Conservation (phyloP, 2,797 vertebrate species). For the Acestrorhynchus altus region DNA sequence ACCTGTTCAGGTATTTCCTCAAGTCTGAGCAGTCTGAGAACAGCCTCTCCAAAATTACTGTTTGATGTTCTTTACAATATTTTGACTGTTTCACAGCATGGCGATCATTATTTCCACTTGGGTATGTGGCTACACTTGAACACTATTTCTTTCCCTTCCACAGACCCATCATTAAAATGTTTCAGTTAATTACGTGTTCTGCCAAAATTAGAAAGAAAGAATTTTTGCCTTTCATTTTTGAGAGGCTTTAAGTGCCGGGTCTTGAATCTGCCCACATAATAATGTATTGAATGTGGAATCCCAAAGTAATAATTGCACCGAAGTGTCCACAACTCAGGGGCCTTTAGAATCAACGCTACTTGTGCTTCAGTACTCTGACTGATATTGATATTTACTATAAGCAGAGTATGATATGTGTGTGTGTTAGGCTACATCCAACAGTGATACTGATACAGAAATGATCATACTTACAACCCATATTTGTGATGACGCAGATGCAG, state of each 20-base stretch:
- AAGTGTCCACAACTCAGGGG: slow-evolving; percentile 43
- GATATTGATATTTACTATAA: slow-evolving; percentile 31
- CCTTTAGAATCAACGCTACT: slow-evolving; percentile 49
- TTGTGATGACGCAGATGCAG: slow-evolving; percentile 31
- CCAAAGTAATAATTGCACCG: slow-evolving; percentile 56
- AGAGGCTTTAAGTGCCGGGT: slow-evolving; percentile 50
- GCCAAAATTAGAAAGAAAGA: slow-evolving; percentile 57
- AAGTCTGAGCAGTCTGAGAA: slow-evolving; percentile 60
- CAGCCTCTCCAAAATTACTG: slow-evolving; percentile 61
- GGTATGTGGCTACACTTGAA: slow-evolving; percentile 52
- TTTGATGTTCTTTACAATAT: slow-evolving; percentile 65
- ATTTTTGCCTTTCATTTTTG: slow-evolving; percentile 60
- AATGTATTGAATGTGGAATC: slow-evolving; percentile 56
- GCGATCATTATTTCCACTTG: slow-evolving; percentile 56
- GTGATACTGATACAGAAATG: slow-evolving; percentile 37
- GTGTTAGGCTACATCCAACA: slow-evolving; percentile 35
- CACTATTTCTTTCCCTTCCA: slow-evolving; percentile 44
- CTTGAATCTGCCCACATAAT: slow-evolving; percentile 55
- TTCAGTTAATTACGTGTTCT: slow-evolving; percentile 59
- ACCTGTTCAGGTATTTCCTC: slow-evolving; percentile 62
- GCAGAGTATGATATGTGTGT: slow-evolving; percentile 17
- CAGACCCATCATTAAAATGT: slow-evolving; percentile 59
- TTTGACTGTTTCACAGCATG: slow-evolving; percentile 57
- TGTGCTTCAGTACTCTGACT: slow-evolving; percentile 35
- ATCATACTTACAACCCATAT: slow-evolving; percentile 28